phyloP scores from a whole-genome alignment of 1,140 invertebrate species.

The Rhizoglyphus robini region DNA sequence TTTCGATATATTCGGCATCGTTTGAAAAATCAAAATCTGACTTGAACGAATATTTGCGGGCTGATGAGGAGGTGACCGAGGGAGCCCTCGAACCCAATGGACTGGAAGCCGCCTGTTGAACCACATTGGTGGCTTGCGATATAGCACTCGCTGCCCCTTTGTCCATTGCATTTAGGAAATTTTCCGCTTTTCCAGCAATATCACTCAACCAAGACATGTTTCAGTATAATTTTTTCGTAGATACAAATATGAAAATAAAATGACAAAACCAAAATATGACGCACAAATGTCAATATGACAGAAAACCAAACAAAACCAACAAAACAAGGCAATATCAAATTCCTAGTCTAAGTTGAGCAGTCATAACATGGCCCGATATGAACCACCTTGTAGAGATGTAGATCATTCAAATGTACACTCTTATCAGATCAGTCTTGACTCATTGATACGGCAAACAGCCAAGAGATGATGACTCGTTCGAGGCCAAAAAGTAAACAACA shows the following conservation, averaged over 20 bases:
- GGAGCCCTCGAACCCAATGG: too few species aligned
- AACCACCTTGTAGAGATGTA: too few species aligned
- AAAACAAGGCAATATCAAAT: too few species aligned
- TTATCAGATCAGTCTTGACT: too few species aligned
- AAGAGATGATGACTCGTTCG: too few species aligned
- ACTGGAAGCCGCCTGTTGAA: not conserved
- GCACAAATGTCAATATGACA: not conserved
- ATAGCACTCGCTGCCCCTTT: slow-evolving; percentile 51
- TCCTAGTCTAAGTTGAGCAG: too few species aligned
- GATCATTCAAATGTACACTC: too few species aligned
- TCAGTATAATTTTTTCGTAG: not conserved
- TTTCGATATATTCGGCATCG: slow-evolving; percentile 13
- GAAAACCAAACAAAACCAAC: not conserved
- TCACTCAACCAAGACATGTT: slow-evolving; percentile 68
- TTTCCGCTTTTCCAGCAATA: slow-evolving; percentile 65
- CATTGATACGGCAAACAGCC: too few species aligned
- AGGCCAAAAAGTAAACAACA: too few species aligned
- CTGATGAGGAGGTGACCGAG: too few species aligned
- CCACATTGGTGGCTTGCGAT: slow-evolving; percentile 32
- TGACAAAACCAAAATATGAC: not conserved
- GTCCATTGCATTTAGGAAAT: slow-evolving; percentile 67
- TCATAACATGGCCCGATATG: too few species aligned
- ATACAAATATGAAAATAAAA: not conserved
- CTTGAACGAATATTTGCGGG: slow-evolving; percentile 28
- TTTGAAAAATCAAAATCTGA: slow-evolving; percentile 21